phyloP scores from a whole-genome alignment of 2,888 invertebrate genomes.

The Tetrapedia diversipes region DNA sequence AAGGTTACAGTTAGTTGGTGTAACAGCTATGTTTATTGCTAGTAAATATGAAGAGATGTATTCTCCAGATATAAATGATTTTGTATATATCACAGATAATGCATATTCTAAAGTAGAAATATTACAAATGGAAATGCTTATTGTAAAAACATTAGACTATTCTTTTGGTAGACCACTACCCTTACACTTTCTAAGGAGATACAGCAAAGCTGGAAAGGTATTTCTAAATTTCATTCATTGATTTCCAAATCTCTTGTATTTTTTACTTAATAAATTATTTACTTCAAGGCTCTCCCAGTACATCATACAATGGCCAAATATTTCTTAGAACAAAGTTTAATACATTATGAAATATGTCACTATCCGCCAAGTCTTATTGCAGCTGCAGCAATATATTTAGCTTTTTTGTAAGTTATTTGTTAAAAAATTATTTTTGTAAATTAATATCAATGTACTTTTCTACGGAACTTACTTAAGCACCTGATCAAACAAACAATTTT shows the following conservation, averaged over 20 bases:
- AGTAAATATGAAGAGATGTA: slow-evolving; percentile 98
- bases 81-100: slow-evolving; percentile 95
- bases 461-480: not conserved
- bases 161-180: slow-evolving; percentile 94
- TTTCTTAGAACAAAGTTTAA: slow-evolving; percentile 92
- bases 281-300: slow-evolving; percentile 85
- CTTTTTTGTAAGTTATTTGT: slow-evolving; percentile 84
- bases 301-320: slow-evolving; percentile 95
- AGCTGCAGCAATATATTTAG: slow-evolving; percentile 91
- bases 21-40: slow-evolving; percentile 94
- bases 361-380: slow-evolving; percentile 93
- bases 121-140: slow-evolving; percentile 91
- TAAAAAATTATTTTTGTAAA: not conserved
- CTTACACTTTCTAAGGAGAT: slow-evolving; percentile 94
- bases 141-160: slow-evolving; percentile 90
- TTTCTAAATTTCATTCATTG: not conserved
- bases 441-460: not conserved
- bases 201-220: slow-evolving; percentile 84
- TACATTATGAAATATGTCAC: slow-evolving; percentile 91
- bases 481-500: not conserved
- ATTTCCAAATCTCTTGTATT: not conserved
- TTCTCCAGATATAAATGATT: slow-evolving; percentile 93
- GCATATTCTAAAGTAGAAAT: slow-evolving; percentile 92
- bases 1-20: slow-evolving; percentile 93
- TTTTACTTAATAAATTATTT: slow-evolving; percentile 1